Percentiles rank a stretch among this genome's conserved stretches.
These are phyloP conservation scores for Mantis religiosa DNA, from an alignment of 2,888 invertebrate genomes.

Conservation along the genomic window DNA sequence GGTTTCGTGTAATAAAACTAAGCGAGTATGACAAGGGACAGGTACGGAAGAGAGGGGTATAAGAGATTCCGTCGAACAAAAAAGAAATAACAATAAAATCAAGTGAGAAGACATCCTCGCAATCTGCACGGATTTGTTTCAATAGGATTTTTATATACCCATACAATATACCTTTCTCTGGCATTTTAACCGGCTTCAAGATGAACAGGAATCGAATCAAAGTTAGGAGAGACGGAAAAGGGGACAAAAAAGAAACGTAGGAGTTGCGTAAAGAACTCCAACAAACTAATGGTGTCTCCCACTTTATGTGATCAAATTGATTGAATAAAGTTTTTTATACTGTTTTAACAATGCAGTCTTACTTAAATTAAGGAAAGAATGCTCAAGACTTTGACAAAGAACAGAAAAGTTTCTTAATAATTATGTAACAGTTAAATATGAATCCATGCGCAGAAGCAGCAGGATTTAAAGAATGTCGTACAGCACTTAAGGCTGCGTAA, in stretches of 20 bases:
- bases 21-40: conserved; percentile 3
- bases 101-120: conserved; percentile 14
- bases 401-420: not conserved
- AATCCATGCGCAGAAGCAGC: not conserved
- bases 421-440: not conserved
- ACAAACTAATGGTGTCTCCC: conserved; percentile 1
- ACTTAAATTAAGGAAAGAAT: not conserved
- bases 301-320: conserved; percentile 13
- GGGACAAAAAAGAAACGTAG: not conserved
- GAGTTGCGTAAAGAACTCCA: not conserved
- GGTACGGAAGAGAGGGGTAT: not conserved
- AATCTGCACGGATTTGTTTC: conserved; percentile 26
- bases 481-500: too few relatives aligned
- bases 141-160: conserved; percentile 20
- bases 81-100: conserved; percentile 25
- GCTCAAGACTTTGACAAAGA: not conserved
- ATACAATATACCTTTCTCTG: conserved; percentile 1
- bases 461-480: too few relatives aligned
- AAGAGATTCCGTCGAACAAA: not conserved
- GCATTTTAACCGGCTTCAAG: conserved; percentile 23
- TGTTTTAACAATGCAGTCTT: not conserved
- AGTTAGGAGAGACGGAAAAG: conserved; percentile 7
- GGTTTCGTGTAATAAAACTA: not conserved
- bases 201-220: conserved; percentile 23
- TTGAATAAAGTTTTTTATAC: not conserved